Conservation (phyloP, 1,140 invertebrate genomes). For the Philaenus spumarius region DNA sequence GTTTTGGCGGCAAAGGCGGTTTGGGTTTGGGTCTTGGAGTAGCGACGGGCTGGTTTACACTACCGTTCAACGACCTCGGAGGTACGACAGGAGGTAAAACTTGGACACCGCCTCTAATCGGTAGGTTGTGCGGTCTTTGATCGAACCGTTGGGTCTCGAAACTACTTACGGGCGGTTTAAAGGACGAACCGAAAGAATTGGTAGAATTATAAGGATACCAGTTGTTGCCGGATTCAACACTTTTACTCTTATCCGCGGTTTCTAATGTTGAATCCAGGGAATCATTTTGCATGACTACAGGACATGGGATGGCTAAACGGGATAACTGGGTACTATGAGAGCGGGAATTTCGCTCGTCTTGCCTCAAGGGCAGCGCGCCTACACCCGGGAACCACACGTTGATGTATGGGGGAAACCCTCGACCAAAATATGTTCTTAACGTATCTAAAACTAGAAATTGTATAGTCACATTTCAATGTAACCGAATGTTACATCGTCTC, state of each 20-base stretch:
- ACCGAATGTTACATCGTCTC: too few species aligned
- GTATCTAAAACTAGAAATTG: too few species aligned
- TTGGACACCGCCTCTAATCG: slow-evolving; percentile 23
- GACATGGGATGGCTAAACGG: slow-evolving; percentile 21
- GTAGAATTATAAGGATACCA: slow-evolving; percentile 23
- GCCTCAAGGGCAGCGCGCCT: slow-evolving; percentile 31
- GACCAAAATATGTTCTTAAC: not conserved
- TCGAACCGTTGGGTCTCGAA: slow-evolving; percentile 7
- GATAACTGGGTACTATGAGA: slow-evolving; percentile 20
- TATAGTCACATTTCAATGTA: too few species aligned
- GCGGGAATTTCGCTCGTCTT: slow-evolving; percentile 23
- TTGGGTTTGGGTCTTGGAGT: slow-evolving; percentile 24
- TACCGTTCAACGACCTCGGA: slow-evolving; percentile 14
- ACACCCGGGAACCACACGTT: slow-evolving; percentile 33
- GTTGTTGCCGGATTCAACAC: not conserved
- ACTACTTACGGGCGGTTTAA: slow-evolving; percentile 1
- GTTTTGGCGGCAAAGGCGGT: slow-evolving; percentile 28
- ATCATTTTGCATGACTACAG: slow-evolving; percentile 19
- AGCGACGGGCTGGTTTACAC: slow-evolving; percentile 1
- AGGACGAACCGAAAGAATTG: slow-evolving; percentile 13
- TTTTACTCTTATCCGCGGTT: not conserved
- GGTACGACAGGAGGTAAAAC: slow-evolving; percentile 26
- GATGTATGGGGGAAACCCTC: slow-evolving; percentile 5
- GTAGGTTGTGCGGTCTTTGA: slow-evolving; percentile 2
- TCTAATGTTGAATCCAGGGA: not conserved